phyloP scores from a whole-genome alignment of 2,888 invertebrate species.

The Drosophila leonis region DNA sequence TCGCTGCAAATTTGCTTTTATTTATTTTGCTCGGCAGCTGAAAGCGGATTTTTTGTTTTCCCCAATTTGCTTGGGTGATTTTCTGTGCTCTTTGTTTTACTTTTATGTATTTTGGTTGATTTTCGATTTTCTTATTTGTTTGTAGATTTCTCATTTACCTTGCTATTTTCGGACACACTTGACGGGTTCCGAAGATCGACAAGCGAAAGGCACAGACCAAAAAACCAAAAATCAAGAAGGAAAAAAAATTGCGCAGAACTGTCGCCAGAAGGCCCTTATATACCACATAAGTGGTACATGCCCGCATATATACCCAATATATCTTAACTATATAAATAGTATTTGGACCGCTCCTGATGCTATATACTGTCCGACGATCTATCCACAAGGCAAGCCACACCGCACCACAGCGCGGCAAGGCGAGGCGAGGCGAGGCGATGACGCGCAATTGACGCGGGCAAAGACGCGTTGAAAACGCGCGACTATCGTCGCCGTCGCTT shows the following conservation, averaged over 20 bases:
- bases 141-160: constrained; percentile 68
- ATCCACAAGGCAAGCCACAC: constrained; percentile 6
- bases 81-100: constrained; percentile 6
- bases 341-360: constrained; percentile 42
- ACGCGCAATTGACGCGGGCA: constrained; percentile 81
- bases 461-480: constrained; percentile 77
- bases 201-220: constrained; percentile 63
- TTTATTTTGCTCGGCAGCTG: constrained; percentile 65
- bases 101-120: constrained; percentile 30
- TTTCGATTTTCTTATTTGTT: constrained; percentile 45
- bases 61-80: constrained; percentile 31
- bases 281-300: constrained; percentile 32
- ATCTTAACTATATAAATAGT: constrained; percentile 48
- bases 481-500: constrained; percentile 55
- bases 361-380: constrained; percentile 39
- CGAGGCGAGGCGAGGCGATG: constrained; percentile 58
- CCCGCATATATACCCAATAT: constrained; percentile 24
- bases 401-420: background rate
- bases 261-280: constrained; percentile 78
- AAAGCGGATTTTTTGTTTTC: constrained; percentile 53
- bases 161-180: constrained; percentile 79
- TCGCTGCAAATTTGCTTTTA: constrained; percentile 54
- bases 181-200: constrained; percentile 73
- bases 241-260: constrained; percentile 71
- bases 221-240: background rate